Base-by-base conservation (phyloP, 2,113 vertebrate genomes). In the Carassius auratus region DNA sequence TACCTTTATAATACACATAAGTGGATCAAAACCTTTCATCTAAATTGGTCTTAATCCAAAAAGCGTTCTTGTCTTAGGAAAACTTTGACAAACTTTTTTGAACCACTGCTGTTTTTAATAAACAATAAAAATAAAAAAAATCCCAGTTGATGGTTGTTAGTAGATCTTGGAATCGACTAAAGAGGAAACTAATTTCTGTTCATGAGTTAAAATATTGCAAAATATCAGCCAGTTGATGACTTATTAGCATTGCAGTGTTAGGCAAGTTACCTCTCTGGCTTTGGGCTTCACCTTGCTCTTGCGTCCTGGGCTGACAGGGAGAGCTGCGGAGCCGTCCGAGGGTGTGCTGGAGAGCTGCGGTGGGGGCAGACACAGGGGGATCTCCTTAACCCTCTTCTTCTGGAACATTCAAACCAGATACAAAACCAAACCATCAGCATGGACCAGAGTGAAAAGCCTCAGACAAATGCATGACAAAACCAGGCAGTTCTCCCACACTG, bases 321-420 rank as follows among this genome's bases (percentile, higher is more conserved):
- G 92, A 15, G 94, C 87, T 19, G 91, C 88, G 26, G 94, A 92
- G 88, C 91, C 85, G 17, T 97, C 97, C 0, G 95, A 69, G 7
- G 95, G 88, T 66, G 96, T 94, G 88, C 94, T 92, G 15, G 95
- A 92, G 48, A 94, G 90, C 8, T 93, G 90, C 86, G 95, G 91
- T 0, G 95, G 92, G 57, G 96, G 94, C 92, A 96, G 91, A 0
- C 92, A 89, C 8, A 95, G 90, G 3, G 95, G 92, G 0, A 91
- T 89, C 86, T 97, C 97, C 89, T 98, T 98, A 30, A 91, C 91
- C 85, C 96, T 98, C 95, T 97, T 99, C 84, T 97, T 97, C 96
- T 99, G 93, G 86, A 77, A 88, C 79, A 57, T 36, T 75, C 76
- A 88, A 30, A 86, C 33, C 90, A 91, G 26, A 84, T 59, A 81